Evolutionary conservation across 2,888 invertebrate genomes (phyloP), one percentile per base, ranked within the genome.

Genomic region (Ectemnius lituratus): DNA sequence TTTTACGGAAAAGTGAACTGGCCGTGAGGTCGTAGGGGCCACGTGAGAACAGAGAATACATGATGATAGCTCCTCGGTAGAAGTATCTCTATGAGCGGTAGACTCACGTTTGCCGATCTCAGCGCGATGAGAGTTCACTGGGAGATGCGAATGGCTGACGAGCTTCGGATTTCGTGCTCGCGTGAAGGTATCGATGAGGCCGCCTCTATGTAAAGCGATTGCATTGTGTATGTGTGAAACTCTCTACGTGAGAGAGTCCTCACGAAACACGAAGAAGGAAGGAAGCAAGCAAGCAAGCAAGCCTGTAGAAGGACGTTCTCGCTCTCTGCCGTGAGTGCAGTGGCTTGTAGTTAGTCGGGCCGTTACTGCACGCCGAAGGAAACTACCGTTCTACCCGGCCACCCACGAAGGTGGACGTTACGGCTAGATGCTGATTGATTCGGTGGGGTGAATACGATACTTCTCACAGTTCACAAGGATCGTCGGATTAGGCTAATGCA

Each of bases 401-500:
- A 81, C 81, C 81, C 78, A 83, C 78, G 83, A 75, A 72, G 79
- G 72, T 76, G 71, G 73, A 79, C 74, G 76, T 76, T 79, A 72
- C 77, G 78, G 72, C 69, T 78, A 72, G 75, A 79, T 76, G 81
- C 76, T 70, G 83, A 83, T 83, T 84, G 81, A 83, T 81, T 79
- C 83, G 82, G 84, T 86, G 78, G 88, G 87, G 88, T 85, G 88
- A 86, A 87, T 84, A 86, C 86, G 88, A 88, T 88, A 88, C 87
- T 84, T 80, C 81, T 85, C 80, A 78, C 82, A 84, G 81, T 78
- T 78, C 74, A 76, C 62, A 74, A 80, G 80, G 76, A 79, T 83
- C 76, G 84, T 75, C 78, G 73, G 83, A 83, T 84, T 83, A 83
- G 78, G 84, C 84, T 83, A 83, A 83, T 83, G 83, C 83, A 78